Evolutionary conservation across 2,113 vertebrate species (phyloP).

Genomic region (Xyrauchen texanus): DNA sequence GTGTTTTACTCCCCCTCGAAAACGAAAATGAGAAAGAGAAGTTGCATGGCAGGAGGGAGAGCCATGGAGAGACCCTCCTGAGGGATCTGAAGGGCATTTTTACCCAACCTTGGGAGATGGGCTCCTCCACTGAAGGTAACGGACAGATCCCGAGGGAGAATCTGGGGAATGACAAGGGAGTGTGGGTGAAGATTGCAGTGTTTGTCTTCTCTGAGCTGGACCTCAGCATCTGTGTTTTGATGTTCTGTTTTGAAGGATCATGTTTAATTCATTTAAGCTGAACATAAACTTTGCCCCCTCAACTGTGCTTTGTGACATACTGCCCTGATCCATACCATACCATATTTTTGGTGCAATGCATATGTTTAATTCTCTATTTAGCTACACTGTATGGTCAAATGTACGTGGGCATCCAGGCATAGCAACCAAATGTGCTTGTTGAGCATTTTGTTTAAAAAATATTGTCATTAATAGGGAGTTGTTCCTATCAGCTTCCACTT

Average conservation of each 20-base stretch:
- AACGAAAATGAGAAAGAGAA: conserved; percentile 68
- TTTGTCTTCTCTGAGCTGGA: background rate
- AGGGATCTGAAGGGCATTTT: conserved; percentile 82
- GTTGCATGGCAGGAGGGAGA: conserved; percentile 71
- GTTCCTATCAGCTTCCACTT: no score
- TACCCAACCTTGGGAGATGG: conserved; percentile 78
- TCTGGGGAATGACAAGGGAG: background rate
- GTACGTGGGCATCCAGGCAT: no score
- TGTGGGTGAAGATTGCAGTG: conserved; percentile 26
- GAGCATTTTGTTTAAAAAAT: no score
- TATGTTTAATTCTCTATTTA: no score
- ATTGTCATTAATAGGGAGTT: no score
- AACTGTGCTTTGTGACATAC: conserved; percentile 11
- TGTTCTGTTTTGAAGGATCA: conserved; percentile 19
- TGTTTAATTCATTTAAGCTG: background rate
- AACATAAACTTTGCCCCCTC: background rate
- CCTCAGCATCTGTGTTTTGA: background rate
- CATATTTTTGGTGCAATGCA: no score
- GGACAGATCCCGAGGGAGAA: conserved; percentile 3
- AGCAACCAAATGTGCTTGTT: no score
- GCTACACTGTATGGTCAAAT: no score
- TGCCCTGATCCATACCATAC: no score
- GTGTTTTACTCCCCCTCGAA: conserved; percentile 59
- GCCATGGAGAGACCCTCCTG: conserved; percentile 76
- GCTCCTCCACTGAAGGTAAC: conserved; percentile 77